Base-by-base conservation (phyloP, 2,113 vertebrate genomes). In the Cephalopterus ornatus region DNA sequence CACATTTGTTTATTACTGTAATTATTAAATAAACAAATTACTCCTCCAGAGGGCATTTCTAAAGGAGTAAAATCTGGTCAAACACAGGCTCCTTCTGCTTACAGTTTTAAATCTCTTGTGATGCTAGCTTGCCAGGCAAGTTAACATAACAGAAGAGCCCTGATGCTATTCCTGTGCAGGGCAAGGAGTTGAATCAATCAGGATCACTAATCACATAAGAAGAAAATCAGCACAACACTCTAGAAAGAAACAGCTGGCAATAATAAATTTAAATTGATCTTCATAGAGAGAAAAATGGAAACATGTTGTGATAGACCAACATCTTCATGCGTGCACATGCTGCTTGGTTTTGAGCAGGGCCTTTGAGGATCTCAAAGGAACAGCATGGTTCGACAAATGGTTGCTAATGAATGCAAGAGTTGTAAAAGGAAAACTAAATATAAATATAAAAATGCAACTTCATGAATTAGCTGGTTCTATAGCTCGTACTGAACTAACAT, bases 221-320 rank as follows among this genome's bases (percentile, higher is more conserved):
- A 95, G 94, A 97, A 95, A 32, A 11, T 24, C 49, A 84, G 49
- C 49, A 56, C 56, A 63, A 87, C 33, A 58, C 66, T 2, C 2
- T 21, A 85, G 79, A 93, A 93, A 94, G 87, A 86, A 97, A 85
- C 89, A 97, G 95, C 90, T 96, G 92, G 93, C 84, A 92, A 92
- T 71, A 91, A 87, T 62, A 50, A 92, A 81, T 88, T 82, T 71
- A 92, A 96, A 92, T 95, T 79, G 52, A 92, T 96, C 95, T 72
- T 76, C 85, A 94, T 33, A 71, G 55, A 77, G 74, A 86, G 66
- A 62, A 86, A 79, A 91, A 75, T 56, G 78, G 89, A 93, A 85
- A 76, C 59, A 74, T 41, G 86, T 71, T 85, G 78, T 56, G 72
- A 94, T 56, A 96, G 91, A 68, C 26, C 88, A 92, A 77, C 81